Base-by-base conservation (phyloP, 2,888 invertebrate species). In the Conomelus anceps region DNA sequence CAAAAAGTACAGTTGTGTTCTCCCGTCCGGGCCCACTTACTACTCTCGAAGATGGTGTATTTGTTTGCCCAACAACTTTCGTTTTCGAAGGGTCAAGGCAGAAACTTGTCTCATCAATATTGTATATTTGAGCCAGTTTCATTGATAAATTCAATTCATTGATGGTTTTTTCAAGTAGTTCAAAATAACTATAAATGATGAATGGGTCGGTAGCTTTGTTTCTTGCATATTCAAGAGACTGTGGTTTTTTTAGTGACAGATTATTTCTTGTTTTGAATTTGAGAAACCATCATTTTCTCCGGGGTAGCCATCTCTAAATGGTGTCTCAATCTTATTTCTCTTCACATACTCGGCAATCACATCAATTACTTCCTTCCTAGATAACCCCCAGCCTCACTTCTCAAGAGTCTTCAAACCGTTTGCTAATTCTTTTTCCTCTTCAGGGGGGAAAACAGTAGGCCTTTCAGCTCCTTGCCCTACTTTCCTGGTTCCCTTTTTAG, bases 311-410 rank as follows among this genome's bases (percentile, higher is more conserved):
- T 92, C 91, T 91, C 91, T 92, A 90, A 92, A 92, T 3, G 92
- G 91, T 29, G 91, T 92, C 90, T 90, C 89, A 9, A 92, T 89
- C 11, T 91, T 88, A 89, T 92, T 92, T 63, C 89, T 84, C 23
- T 87, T 85, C 7, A 92, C 91, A 89, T 92, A 93, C 22, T 92
- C 89, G 0, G 90, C 91, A 20, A 93, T 92, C 23, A 91, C 87
- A 84, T 92, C 91, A 86, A 92, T 85, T 63, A 92, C 89, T 91
- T 93, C 92, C 90, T 91, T 91, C 91, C 92, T 91, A 22, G 91
- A 91, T 41, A 92, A 89, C 17, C 92, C 93, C 90, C 92, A 93
- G 11, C 92, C 93, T 90, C 92, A 91, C 90, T 92, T 92, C 90
- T 92, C 92, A 91, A 92, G 92, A 7, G 86, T 87, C 88, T 91